phyloP scores from a whole-genome alignment of 2,888 invertebrate genomes.

The Philonicus albiceps region DNA sequence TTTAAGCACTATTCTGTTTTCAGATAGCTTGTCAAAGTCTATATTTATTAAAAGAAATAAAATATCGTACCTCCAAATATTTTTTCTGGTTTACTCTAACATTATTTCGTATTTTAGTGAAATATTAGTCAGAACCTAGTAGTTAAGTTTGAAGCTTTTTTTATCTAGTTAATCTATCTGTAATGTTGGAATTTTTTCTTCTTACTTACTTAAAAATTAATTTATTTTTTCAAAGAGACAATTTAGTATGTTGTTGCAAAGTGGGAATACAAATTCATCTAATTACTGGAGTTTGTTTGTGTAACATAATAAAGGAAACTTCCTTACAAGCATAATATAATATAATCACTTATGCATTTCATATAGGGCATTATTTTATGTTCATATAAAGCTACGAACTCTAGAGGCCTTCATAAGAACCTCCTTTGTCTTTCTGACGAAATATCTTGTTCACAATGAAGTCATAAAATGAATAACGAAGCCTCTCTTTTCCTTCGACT shows the following conservation, averaged over 20 bases:
- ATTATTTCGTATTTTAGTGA: no score
- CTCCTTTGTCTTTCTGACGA: background rate
- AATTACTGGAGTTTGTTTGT: background rate
- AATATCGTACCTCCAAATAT: no score
- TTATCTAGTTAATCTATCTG: no score
- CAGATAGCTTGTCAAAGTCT: no score
- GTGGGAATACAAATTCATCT: background rate
- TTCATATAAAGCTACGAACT: background rate
- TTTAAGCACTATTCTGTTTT: no score
- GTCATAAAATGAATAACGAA: background rate
- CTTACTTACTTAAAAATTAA: no score
- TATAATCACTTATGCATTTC: background rate
- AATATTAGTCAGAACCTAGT: no score
- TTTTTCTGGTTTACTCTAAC: no score
- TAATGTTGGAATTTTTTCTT: no score
- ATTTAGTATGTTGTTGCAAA: background rate
- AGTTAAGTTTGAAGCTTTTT: no score
- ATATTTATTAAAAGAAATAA: no score
- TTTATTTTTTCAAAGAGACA: background rate
- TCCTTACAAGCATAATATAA: background rate
- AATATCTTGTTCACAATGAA: background rate
- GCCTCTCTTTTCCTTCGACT: background rate
- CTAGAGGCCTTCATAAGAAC: background rate
- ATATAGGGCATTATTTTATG: background rate
- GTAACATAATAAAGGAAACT: background rate